Base-by-base conservation (phyloP, 2,113 vertebrate genomes). In the Cyrtonyx montezumae region DNA sequence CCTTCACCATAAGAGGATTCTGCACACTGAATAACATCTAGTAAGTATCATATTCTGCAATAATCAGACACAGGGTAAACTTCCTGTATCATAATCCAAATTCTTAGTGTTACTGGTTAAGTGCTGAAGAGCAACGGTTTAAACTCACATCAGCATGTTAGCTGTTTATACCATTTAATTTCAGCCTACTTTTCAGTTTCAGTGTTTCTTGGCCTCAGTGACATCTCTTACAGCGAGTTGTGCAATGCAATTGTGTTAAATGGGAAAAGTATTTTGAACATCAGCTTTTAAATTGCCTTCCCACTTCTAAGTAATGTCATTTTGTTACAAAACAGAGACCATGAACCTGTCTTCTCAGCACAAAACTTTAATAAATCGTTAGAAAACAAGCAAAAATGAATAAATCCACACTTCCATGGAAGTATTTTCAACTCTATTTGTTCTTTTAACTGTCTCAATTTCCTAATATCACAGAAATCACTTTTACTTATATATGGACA, bases 1-100 rank as follows among this genome's bases (percentile, higher is more conserved):
- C 43, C 77, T 56, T 40, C 79, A 45, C 21, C 28, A 81, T 78
- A 80, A 67, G 73, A 88, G 79, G 17, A 93, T 94, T 84, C 88
- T 49, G 37, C 36, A 81, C 19, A n/a, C 43, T 75, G 69, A 94
- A 78, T 68, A 66, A 78, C 66, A 86, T 75, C 83, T 91, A 69
- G 37, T 63, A 86, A 90, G 43, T 58, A n/a, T n/a, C n/a, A 56
- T 81, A 37, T 16, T 75, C 46, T 48, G 55, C 36, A 74, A 62
- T 63, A 69, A 70, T 74, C 48, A 79, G 67, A 85, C 42, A 73
- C 12, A 62, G 85, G n/a, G 11, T 69, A 51, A 51, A 91, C 62
- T 59, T 87, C 68, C 82, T 85, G 28, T 51, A 56, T 40, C 40
- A 40, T 40, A 40, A 40, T 40, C 40, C 40, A 40, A 40, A 40